Evolutionary conservation across 2,797 vertebrate genomes (phyloP).

Genomic region (Geotrypetes seraphini): DNA sequence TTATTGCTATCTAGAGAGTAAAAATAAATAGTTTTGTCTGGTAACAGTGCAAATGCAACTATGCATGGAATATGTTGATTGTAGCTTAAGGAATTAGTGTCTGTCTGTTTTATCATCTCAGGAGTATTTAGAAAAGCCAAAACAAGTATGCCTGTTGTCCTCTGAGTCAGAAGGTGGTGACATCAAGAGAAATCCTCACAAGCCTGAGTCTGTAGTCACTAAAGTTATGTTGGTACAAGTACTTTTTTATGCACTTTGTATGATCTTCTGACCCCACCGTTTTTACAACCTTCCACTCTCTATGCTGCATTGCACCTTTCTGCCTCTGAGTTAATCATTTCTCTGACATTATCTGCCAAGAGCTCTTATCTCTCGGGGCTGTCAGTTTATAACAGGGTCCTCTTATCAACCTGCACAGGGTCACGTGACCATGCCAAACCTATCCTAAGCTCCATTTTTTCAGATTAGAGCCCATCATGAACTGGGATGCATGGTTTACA

Average conservation of each 20-base stretch:
- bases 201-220: constrained; percentile 52
- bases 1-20: constrained; percentile 11
- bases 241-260: constrained; percentile 38
- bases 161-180: constrained; percentile 36
- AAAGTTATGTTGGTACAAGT: constrained; percentile 49
- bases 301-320: constrained; percentile 48
- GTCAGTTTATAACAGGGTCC: constrained; percentile 92
- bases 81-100: constrained; percentile 36
- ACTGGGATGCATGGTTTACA: constrained; percentile 62
- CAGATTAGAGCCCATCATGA: constrained; percentile 65
- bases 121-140: constrained; percentile 57
- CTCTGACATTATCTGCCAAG: constrained; percentile 72
- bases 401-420: constrained; percentile 58
- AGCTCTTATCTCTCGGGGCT: constrained; percentile 87
- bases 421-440: constrained; percentile 53
- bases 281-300: constrained; percentile 54
- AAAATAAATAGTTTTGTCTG: constrained; percentile 37
- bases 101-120: constrained; percentile 49
- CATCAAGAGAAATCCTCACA: constrained; percentile 42
- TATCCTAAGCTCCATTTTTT: constrained; percentile 56
- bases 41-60: constrained; percentile 17
- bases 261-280: constrained; percentile 57
- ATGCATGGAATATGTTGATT: constrained; percentile 8
- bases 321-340: constrained; percentile 86
- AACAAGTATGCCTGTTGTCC: constrained; percentile 34